Conservation (phyloP, 2,888 invertebrate species). For the Cylloceria caligata region DNA sequence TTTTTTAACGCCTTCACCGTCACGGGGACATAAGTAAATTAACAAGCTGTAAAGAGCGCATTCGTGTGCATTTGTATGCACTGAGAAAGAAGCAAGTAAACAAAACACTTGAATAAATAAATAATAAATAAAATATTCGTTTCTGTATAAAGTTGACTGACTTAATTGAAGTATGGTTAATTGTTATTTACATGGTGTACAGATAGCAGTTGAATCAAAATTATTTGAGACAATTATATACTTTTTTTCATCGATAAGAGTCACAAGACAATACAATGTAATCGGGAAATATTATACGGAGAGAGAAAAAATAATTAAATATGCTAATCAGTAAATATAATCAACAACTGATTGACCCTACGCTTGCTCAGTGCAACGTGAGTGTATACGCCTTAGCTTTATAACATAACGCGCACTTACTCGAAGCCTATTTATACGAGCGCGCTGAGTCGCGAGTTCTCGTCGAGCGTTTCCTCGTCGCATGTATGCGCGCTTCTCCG, state of each 20-base stretch:
- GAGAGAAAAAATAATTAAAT: too few species aligned
- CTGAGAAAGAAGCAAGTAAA: not conserved
- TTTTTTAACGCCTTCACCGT: not conserved
- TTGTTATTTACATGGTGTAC: too few species aligned
- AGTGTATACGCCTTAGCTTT: not conserved
- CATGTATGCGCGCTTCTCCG: constrained; percentile 60
- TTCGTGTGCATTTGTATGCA: not conserved
- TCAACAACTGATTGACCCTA: not conserved
- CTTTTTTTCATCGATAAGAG: too few species aligned
- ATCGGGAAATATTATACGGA: not conserved
- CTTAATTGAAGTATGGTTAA: not conserved
- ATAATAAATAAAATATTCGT: too few species aligned
- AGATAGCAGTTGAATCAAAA: too few species aligned
- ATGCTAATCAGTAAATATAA: not conserved
- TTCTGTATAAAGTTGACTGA: too few species aligned
- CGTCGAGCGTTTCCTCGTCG: constrained; percentile 52
- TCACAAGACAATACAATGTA: too few species aligned
- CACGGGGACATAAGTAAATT: not conserved
- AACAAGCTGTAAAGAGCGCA: not conserved
- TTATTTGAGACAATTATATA: too few species aligned
- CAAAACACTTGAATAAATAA: too few species aligned
- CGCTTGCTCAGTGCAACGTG: not conserved
- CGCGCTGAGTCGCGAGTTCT: not conserved
- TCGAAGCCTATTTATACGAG: constrained; percentile 4
- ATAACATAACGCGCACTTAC: not conserved